Conservation (phyloP, 2,113 vertebrate species). For the Nothobranchius furzeri region DNA sequence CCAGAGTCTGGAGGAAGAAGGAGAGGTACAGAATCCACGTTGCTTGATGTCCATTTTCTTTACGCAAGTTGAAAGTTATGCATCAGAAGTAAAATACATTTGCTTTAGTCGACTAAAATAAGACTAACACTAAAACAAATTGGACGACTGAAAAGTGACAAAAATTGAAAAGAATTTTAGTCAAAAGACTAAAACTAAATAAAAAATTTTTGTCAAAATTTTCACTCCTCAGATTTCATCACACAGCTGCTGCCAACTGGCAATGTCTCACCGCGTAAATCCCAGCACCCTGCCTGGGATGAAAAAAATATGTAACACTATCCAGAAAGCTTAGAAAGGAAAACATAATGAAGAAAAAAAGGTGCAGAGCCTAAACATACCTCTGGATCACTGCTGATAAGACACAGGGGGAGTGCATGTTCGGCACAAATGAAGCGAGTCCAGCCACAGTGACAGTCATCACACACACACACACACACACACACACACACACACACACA, state of each 20-base stretch:
- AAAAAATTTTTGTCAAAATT: not conserved
- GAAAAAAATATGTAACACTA: slow-evolving; percentile 21
- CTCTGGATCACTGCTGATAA: slow-evolving; percentile 17
- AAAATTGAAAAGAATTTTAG: too few species aligned
- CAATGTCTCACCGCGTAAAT: slow-evolving; percentile 17
- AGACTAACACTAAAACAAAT: too few species aligned
- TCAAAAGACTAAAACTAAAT: too few species aligned
- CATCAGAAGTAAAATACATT: too few species aligned
- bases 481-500: not conserved
- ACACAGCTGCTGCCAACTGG: slow-evolving; percentile 52
- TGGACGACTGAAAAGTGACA: too few species aligned
- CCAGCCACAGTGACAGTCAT: slow-evolving; percentile 37
- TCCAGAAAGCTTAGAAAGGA: slow-evolving; percentile 2
- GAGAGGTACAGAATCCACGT: too few species aligned
- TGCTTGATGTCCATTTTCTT: too few species aligned
- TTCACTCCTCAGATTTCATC: slow-evolving; percentile 24
- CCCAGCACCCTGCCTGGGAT: not conserved
- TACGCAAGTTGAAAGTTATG: too few species aligned
- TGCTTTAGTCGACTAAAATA: too few species aligned
- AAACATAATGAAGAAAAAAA: not conserved
- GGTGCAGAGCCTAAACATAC: not conserved
- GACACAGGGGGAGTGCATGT: slow-evolving; percentile 14
- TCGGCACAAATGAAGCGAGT: slow-evolving; percentile 8
- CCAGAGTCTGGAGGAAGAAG: too few species aligned
- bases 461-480: slow-evolving; percentile 3